These are phyloP conservation scores for Drosophila bunnanda DNA, from an alignment of 2,888 invertebrate species.

Conservation along the genomic window DNA sequence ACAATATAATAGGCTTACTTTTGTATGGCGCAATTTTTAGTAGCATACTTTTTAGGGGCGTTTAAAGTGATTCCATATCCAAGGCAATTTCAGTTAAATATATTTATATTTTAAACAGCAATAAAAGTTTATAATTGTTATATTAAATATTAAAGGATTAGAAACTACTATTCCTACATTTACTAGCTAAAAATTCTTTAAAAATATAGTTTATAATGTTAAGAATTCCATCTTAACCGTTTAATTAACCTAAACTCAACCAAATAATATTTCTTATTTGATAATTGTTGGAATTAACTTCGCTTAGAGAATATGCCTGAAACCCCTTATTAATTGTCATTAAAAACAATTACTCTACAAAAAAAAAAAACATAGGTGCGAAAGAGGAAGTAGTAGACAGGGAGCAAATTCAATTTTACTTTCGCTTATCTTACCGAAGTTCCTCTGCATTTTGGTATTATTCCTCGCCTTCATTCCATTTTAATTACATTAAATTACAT, in stretches of 20 bases:
- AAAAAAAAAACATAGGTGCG: slow-evolving; percentile 3
- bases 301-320: neutral
- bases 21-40: neutral
- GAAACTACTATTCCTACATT: too few relatives aligned
- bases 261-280: neutral
- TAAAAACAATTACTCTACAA: slow-evolving; percentile 27
- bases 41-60: neutral
- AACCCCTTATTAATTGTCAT: slow-evolving; percentile 42
- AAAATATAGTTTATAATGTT: too few relatives aligned
- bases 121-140: too few relatives aligned
- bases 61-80: neutral
- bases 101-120: too few relatives aligned
- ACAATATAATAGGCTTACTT: too few relatives aligned
- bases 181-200: too few relatives aligned
- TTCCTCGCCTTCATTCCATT: slow-evolving; percentile 53
- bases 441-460: slow-evolving; percentile 37
- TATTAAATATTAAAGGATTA: too few relatives aligned
- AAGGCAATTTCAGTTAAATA: too few relatives aligned
- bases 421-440: slow-evolving; percentile 51
- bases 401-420: slow-evolving; percentile 61
- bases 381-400: slow-evolving; percentile 7
- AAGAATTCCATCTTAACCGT: too few relatives aligned
- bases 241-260: too few relatives aligned
- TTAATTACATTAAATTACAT: slow-evolving; percentile 71
- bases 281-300: neutral